These are phyloP conservation scores for Oedothorax gibbosus DNA, from an alignment of 1,140 invertebrate genomes.

Conservation along the genomic window DNA sequence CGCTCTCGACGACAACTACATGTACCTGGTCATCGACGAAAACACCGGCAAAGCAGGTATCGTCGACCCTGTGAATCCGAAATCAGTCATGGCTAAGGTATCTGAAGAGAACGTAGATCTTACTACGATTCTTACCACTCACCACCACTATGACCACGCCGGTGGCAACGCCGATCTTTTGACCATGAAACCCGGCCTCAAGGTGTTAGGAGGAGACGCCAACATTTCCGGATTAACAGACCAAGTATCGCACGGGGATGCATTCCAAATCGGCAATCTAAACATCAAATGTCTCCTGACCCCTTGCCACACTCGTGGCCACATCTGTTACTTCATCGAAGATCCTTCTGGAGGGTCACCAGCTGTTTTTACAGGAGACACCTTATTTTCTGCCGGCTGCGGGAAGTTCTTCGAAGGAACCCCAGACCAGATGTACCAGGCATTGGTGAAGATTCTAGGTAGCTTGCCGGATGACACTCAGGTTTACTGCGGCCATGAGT, in stretches of 20 bases:
- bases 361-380: conserved; percentile 95
- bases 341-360: conserved; percentile 69
- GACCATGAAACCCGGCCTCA: conserved; percentile 72
- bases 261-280: conserved; percentile 77
- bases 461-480: conserved; percentile 84
- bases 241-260: conserved; percentile 72
- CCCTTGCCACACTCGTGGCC: conserved; percentile 95
- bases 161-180: conserved; percentile 91
- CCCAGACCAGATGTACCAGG: conserved; percentile 90
- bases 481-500: conserved; percentile 98
- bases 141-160: conserved; percentile 98
- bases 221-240: conserved; percentile 84
- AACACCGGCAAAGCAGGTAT: conserved; percentile 86
- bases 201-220: conserved; percentile 88
- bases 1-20: conserved; percentile 89
- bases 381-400: conserved; percentile 96
- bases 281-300: conserved; percentile 87
- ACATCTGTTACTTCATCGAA: conserved; percentile 92
- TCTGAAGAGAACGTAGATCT: conserved; percentile 79
- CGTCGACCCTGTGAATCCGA: conserved; percentile 94
- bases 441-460: conserved; percentile 80
- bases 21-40: conserved; percentile 94
- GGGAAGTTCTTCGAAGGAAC: conserved; percentile 99
- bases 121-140: conserved; percentile 90
- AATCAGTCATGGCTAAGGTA: conserved; percentile 77